Percentiles rank a stretch among this genome's conserved stretches.
Conservation (phyloP, 1,140 invertebrate genomes). For the Adoxophyes honmai region DNA sequence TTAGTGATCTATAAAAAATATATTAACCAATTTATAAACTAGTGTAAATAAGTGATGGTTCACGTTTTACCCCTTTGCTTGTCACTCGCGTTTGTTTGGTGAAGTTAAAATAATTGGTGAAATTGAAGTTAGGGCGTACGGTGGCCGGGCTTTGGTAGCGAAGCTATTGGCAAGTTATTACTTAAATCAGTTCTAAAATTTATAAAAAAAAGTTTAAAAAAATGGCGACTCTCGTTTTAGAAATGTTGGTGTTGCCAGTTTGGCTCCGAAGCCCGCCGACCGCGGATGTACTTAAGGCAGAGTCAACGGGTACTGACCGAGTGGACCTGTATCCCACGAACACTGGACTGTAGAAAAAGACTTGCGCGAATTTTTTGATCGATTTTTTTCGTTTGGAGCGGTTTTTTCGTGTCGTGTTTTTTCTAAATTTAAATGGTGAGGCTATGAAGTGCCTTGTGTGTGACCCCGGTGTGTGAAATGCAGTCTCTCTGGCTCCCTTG, state of each 20-base stretch:
- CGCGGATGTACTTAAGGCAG: conserved; percentile 50
- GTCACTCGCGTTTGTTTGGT: conserved; percentile 13
- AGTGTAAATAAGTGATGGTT: conserved; percentile 19
- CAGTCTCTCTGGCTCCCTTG: not conserved
- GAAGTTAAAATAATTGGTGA: not conserved
- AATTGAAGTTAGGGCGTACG: conserved; percentile 18
- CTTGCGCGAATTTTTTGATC: conserved; percentile 68
- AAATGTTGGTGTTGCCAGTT: not conserved
- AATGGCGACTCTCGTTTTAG: not conserved
- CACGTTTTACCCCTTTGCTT: conserved; percentile 18
- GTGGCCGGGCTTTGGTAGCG: too few species aligned
- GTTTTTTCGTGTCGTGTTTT: conserved; percentile 69
- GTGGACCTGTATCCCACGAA: conserved; percentile 60
- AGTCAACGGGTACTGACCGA: conserved; percentile 35
- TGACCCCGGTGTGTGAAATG: conserved; percentile 13
- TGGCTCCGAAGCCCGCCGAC: too few species aligned
- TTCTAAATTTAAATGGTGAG: conserved; percentile 42
- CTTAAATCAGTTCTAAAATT: too few species aligned
- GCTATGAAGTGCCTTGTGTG: conserved; percentile 57
- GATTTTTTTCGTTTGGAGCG: conserved; percentile 65
- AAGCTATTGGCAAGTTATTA: too few species aligned
- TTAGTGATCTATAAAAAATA: conserved; percentile 32
- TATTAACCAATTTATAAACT: conserved; percentile 27
- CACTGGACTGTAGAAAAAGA: conserved; percentile 74
- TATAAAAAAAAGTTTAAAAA: too few species aligned